Conservation (phyloP, 2,888 invertebrate genomes). For the Belgica antarctica region DNA sequence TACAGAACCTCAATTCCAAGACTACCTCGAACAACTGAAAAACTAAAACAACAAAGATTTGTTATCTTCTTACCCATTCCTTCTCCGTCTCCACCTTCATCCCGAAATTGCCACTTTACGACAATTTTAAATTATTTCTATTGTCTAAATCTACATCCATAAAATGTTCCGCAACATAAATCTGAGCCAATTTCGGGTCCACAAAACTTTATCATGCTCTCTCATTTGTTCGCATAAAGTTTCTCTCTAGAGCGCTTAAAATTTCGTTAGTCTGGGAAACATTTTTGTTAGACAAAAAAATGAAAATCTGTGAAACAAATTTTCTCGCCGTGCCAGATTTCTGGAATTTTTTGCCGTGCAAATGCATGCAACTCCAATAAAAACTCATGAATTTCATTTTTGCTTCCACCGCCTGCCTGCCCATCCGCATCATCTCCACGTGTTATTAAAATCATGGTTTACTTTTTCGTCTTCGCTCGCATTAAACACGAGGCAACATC, state of each 20-base stretch:
- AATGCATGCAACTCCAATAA: constrained; percentile 33
- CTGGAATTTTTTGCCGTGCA: not conserved
- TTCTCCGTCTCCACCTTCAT: no score
- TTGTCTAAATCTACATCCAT: constrained; percentile 34
- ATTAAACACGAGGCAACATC: constrained; percentile 21
- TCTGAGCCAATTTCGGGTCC: constrained; percentile 24
- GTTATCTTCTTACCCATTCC: no score
- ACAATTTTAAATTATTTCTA: constrained; percentile 35
- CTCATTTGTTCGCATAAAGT: constrained; percentile 18
- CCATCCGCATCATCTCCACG: no score
- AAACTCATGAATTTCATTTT: constrained; percentile 38
- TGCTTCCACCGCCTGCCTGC: no score
- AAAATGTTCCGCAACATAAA: constrained; percentile 43
- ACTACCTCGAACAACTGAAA: no score
- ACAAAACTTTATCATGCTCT: constrained; percentile 5
- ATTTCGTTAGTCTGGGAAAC: no score
- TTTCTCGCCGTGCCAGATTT: constrained; percentile 10
- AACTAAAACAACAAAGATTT: no score
- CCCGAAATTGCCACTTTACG: constrained; percentile 25
- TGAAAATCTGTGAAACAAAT: no score
- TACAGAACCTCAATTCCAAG: no score
- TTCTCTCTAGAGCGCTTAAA: no score
- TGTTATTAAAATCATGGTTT: constrained; percentile 20
- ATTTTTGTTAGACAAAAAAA: no score
- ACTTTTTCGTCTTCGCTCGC: not conserved